Percentiles rank a stretch among this genome's conserved stretches.
Evolutionary conservation across 2,888 invertebrate genomes (phyloP).

Genomic region (Scrobipalpa costella): DNA sequence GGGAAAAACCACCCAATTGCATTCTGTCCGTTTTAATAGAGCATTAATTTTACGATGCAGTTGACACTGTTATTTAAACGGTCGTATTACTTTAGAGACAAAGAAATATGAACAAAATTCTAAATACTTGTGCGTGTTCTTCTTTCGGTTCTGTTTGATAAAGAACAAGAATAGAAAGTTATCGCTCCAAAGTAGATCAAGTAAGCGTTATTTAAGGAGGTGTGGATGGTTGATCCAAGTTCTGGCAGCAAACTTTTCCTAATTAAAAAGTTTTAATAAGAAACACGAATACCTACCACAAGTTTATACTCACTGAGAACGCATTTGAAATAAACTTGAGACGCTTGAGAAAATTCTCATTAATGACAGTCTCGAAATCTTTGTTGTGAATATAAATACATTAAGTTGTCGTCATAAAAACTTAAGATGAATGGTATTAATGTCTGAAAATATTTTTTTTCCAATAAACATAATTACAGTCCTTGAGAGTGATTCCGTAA

Average conservation of each 20-base stretch:
- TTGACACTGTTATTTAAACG: neutral
- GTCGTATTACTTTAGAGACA: too few species aligned
- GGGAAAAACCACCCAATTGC: conserved; percentile 67
- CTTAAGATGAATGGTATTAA: neutral
- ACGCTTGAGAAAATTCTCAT: neutral
- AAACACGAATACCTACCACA: neutral
- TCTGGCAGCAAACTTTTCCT: conserved; percentile 3
- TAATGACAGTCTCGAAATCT: neutral
- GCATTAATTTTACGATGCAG: conserved; percentile 30
- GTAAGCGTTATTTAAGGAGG: neutral
- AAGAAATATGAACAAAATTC: too few species aligned
- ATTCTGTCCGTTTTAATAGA: conserved; percentile 44
- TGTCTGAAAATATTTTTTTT: neutral
- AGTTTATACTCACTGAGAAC: neutral
- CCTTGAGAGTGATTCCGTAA: too few species aligned
- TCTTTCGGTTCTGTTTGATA: too few species aligned
- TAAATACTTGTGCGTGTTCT: too few species aligned
- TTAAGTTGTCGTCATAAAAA: neutral
- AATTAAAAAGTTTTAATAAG: conserved; percentile 3
- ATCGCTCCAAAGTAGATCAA: too few species aligned
- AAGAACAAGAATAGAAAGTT: too few species aligned
- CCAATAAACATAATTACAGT: too few species aligned
- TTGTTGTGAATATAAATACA: neutral
- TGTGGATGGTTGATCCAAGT: neutral
- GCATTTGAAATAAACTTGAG: neutral